Evolutionary conservation across 2,888 invertebrate genomes (phyloP).

Genomic region (Dryadula phaetusa): DNA sequence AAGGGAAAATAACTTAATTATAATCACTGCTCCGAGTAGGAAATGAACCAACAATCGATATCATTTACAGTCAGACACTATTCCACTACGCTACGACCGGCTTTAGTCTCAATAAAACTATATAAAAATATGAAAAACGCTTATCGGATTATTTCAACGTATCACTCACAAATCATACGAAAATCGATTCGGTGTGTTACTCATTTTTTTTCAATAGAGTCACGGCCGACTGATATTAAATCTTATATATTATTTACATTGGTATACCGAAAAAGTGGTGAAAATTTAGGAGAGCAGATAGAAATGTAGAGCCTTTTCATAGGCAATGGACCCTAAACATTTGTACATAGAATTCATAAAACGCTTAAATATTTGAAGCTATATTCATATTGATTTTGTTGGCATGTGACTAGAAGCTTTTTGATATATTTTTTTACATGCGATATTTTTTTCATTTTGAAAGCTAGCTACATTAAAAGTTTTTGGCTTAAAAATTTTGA

Average conservation of each 20-base stretch:
- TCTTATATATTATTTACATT: slow-evolving; percentile 44
- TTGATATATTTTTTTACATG: not conserved
- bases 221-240: slow-evolving; percentile 46
- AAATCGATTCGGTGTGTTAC: slow-evolving; percentile 36
- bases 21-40: too few species aligned
- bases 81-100: too few species aligned
- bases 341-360: slow-evolving; percentile 31
- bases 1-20: too few species aligned
- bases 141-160: slow-evolving; percentile 2
- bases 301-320: slow-evolving; percentile 40
- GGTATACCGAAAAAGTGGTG: slow-evolving; percentile 34
- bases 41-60: too few species aligned
- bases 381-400: not conserved
- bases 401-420: not conserved
- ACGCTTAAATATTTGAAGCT: slow-evolving; percentile 5
- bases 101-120: too few species aligned
- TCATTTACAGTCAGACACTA: too few species aligned
- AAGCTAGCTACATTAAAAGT: not conserved
- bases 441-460: not conserved
- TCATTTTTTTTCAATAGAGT: slow-evolving; percentile 30
- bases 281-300: slow-evolving; percentile 29
- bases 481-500: not conserved
- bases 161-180: slow-evolving; percentile 32
- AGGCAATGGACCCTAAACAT: slow-evolving; percentile 37
- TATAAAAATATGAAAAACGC: not conserved